Conservation (phyloP, 2,888 invertebrate genomes). For the Scaptomyza caliginosa region DNA sequence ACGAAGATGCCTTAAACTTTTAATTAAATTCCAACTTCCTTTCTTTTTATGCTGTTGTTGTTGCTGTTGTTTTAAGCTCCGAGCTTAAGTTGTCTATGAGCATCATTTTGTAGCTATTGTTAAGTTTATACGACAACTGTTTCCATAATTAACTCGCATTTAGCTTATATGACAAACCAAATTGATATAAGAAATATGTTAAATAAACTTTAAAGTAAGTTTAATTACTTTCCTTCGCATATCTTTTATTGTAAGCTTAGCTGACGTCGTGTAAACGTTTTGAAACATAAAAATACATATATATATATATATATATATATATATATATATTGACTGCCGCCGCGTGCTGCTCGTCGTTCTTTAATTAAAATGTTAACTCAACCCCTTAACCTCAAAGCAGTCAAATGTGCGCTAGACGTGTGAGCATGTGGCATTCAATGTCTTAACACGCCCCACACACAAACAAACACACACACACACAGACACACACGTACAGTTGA, state of each 20-base stretch:
- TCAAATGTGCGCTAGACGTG: conserved; percentile 42
- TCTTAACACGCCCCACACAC: conserved; percentile 29
- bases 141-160: conserved; percentile 16
- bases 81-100: conserved; percentile 22
- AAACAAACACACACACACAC: background rate
- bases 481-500: too few relatives aligned
- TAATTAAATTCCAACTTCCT: conserved; percentile 72
- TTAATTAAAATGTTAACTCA: conserved; percentile 74
- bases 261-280: conserved; percentile 31
- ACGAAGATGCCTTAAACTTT: conserved; percentile 67
- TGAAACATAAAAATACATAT: conserved; percentile 19
- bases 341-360: conserved; percentile 33
- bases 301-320: conserved; percentile 30
- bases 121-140: conserved; percentile 43
- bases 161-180: background rate
- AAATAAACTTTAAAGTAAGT: background rate
- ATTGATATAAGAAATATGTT: background rate
- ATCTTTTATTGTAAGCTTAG: background rate
- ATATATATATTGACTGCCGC: conserved; percentile 31
- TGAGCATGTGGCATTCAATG: conserved; percentile 45
- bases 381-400: conserved; percentile 27
- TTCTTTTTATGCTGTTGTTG: conserved; percentile 13
- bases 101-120: background rate
- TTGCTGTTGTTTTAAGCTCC: conserved; percentile 23
- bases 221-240: background rate